Evolutionary conservation across 2,888 invertebrate species (phyloP).

Genomic region (Pegoplata infirma): DNA sequence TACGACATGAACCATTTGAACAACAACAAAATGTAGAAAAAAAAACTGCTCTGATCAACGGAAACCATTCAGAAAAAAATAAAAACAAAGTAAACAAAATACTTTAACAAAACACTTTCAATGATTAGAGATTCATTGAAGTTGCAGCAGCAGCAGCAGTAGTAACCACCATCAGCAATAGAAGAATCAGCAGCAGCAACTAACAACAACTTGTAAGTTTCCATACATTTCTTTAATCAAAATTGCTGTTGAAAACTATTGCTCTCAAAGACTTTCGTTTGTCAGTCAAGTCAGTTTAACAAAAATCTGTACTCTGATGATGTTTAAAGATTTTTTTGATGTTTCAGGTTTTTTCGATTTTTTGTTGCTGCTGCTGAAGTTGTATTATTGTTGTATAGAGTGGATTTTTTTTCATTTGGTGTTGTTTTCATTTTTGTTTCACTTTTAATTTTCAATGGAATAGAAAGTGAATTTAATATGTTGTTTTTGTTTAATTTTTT

Average conservation of each 20-base stretch:
- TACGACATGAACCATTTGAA: conserved; percentile 38
- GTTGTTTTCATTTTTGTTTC: conserved; percentile 58
- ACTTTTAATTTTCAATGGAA: conserved; percentile 65
- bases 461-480: conserved; percentile 65
- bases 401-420: conserved; percentile 31
- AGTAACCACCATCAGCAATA: neutral
- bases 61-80: conserved; percentile 19
- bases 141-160: neutral
- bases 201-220: conserved; percentile 40
- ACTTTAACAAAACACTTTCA: conserved; percentile 51
- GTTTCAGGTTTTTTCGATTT: conserved; percentile 35
- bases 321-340: conserved; percentile 18
- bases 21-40: conserved; percentile 16
- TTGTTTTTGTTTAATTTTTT: conserved; percentile 20
- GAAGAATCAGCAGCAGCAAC: neutral
- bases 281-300: conserved; percentile 21
- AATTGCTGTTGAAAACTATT: conserved; percentile 4
- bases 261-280: conserved; percentile 44
- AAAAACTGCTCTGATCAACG: conserved; percentile 18
- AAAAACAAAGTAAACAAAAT: conserved; percentile 23
- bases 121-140: conserved; percentile 18
- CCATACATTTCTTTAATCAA: conserved; percentile 32
- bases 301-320: conserved; percentile 30
- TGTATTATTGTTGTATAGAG: neutral
- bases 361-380: neutral